A percentile compares a stretch with the other conserved stretches of the same genome.
These are phyloP conservation scores for Beroe forskalii DNA, from an alignment of 37 sponge, comb jelly and placozoan species.

Conservation along the genomic window DNA sequence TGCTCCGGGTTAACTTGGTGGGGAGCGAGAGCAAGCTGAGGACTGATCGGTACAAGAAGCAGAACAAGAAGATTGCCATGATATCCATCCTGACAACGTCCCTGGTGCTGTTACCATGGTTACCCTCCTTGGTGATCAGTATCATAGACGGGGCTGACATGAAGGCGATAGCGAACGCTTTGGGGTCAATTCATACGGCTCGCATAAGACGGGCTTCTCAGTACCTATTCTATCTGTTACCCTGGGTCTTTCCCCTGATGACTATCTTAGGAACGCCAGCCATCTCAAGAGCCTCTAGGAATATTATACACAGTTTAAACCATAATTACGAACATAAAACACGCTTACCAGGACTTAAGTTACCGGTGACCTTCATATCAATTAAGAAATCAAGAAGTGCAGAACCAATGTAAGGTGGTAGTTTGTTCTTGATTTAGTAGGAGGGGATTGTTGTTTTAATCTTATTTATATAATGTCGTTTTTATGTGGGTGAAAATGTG, in stretches of 20 bases:
- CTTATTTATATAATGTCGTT: too few relatives aligned
- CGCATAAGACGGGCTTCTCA: not conserved
- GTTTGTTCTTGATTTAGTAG: too few relatives aligned
- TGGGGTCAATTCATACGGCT: not conserved
- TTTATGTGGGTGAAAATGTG: too few relatives aligned
- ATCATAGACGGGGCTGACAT: not conserved
- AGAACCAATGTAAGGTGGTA: not conserved
- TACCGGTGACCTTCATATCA: not conserved
- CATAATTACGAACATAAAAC: not conserved
- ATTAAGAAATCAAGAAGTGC: not conserved
- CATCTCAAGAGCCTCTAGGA: not conserved
- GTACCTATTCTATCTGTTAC: not conserved
- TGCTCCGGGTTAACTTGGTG: too few relatives aligned
- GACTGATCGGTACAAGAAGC: not conserved
- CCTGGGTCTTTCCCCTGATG: slow-evolving; percentile 31
- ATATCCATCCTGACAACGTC: slow-evolving; percentile 6
- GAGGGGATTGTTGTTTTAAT: too few relatives aligned
- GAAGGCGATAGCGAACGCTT: not conserved
- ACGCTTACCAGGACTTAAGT: not conserved
- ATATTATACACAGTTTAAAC: not conserved
- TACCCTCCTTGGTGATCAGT: not conserved
- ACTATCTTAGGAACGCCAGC: not conserved
- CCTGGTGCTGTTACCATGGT: not conserved
- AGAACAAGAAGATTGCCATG: slow-evolving; percentile 34
- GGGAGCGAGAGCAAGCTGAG: not conserved